Conservation (phyloP, 2,888 invertebrate genomes). For the Bembecia ichneumoniformis region DNA sequence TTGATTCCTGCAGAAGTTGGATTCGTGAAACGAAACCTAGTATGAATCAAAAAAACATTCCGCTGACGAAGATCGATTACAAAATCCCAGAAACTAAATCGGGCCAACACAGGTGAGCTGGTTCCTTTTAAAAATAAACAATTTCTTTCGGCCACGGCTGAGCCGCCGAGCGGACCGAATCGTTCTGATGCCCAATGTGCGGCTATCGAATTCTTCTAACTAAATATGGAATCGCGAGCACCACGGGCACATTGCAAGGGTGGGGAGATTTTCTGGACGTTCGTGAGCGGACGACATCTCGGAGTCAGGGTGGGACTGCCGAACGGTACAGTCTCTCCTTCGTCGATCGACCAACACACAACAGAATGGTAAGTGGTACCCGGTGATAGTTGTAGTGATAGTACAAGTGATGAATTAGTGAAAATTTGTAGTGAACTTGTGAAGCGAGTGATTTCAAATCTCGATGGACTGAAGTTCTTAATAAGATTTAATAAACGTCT, state of each 20-base stretch:
- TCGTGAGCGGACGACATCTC: slow-evolving; percentile 39
- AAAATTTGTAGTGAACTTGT: slow-evolving; percentile 4
- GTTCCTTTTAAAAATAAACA: slow-evolving; percentile 48
- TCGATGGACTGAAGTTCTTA: background rate
- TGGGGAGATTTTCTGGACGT: slow-evolving; percentile 36
- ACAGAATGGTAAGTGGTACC: slow-evolving; percentile 62
- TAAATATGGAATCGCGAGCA: slow-evolving; percentile 62
- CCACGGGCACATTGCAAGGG: slow-evolving; percentile 20
- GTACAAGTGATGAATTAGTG: slow-evolving; percentile 24
- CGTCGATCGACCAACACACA: slow-evolving; percentile 61
- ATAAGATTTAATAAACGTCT: no score
- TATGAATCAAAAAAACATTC: slow-evolving; percentile 5
- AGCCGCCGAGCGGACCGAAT: slow-evolving; percentile 30
- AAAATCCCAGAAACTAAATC: slow-evolving; percentile 4
- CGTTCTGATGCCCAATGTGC: slow-evolving; percentile 46
- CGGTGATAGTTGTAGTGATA: slow-evolving; percentile 14
- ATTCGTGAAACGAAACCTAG: no score
- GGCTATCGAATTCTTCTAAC: slow-evolving; percentile 53
- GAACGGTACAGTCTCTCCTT: slow-evolving; percentile 66
- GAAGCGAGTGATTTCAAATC: slow-evolving; percentile 13
- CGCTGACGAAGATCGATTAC: background rate
- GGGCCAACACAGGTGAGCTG: slow-evolving; percentile 33
- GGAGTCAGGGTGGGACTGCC: slow-evolving; percentile 70
- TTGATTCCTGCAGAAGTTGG: no score
- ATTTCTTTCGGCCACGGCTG: slow-evolving; percentile 29